phyloP scores from a whole-genome alignment of 2,113 vertebrate species.

The Microcebus jonahi region DNA sequence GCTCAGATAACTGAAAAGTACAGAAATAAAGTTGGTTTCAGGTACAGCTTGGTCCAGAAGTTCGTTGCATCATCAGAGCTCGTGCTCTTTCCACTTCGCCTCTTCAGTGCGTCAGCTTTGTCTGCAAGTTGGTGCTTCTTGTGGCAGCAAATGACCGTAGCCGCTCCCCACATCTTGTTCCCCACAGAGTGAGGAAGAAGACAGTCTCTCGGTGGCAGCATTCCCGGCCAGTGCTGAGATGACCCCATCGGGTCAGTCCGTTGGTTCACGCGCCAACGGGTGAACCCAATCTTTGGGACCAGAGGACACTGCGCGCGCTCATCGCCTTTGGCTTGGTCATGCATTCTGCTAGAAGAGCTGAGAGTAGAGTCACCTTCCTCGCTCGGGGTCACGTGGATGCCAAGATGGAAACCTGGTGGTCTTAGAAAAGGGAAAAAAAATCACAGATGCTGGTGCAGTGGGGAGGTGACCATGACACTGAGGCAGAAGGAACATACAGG shows the following conservation, averaged over 20 bases:
- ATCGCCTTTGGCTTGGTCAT: not conserved
- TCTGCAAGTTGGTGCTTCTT: not conserved
- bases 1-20: not conserved
- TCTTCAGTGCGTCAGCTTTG: not conserved
- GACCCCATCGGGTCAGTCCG: accelerated
- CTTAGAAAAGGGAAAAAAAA: not conserved
- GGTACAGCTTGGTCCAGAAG: not conserved
- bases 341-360: not conserved
- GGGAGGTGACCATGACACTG: not conserved
- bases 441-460: not conserved
- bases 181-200: not conserved
- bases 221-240: not conserved
- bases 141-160: not conserved
- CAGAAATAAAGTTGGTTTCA: not conserved
- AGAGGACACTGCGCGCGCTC: not conserved
- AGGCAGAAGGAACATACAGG: not conserved
- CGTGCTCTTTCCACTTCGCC: not conserved
- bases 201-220: not conserved
- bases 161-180: not conserved
- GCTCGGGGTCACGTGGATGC: not conserved
- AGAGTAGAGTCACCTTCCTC: not conserved
- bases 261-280: not conserved
- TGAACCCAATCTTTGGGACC: not conserved
- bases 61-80: not conserved
- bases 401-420: not conserved